Conservation (phyloP, 2,113 vertebrate genomes). For the Osmerus mordax region DNA sequence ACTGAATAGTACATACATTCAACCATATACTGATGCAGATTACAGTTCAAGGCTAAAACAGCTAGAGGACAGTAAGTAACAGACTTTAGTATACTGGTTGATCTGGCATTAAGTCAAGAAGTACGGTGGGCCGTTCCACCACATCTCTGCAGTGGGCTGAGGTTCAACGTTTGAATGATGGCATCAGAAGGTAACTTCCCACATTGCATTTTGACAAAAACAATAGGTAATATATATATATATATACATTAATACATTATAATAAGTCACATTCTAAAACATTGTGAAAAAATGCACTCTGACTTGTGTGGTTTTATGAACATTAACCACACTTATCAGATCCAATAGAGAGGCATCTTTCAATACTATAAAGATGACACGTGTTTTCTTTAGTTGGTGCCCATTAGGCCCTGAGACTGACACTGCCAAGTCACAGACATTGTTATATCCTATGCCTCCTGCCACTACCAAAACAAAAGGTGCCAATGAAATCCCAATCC, state of each 20-base stretch:
- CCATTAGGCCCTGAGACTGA: background rate
- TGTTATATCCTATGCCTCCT: conserved; percentile 40
- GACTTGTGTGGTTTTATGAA: too few relatives aligned
- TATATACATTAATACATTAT: background rate
- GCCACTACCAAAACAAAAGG: conserved; percentile 40
- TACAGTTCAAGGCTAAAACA: background rate
- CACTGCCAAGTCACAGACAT: conserved; percentile 4
- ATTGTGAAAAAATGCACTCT: too few relatives aligned
- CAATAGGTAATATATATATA: background rate
- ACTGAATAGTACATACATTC: too few relatives aligned
- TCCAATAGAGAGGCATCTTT: too few relatives aligned
- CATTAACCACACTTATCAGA: too few relatives aligned
- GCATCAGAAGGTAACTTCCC: conserved; percentile 35
- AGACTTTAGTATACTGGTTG: background rate
- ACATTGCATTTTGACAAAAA: conserved; percentile 17
- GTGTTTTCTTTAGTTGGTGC: too few relatives aligned
- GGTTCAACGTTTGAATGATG: conserved; percentile 41
- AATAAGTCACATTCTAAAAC: too few relatives aligned
- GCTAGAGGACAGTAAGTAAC: too few relatives aligned
- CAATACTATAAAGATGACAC: too few relatives aligned
- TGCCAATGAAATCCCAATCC: conserved; percentile 48
- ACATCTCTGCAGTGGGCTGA: conserved; percentile 42
- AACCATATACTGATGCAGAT: too few relatives aligned
- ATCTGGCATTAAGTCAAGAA: conserved; percentile 5
- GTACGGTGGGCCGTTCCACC: conserved; percentile 49